A percentile compares a stretch with the other conserved stretches of the same genome.
phyloP scores from a whole-genome alignment of 2,797 vertebrate genomes.

The Cheirogaleus major region DNA sequence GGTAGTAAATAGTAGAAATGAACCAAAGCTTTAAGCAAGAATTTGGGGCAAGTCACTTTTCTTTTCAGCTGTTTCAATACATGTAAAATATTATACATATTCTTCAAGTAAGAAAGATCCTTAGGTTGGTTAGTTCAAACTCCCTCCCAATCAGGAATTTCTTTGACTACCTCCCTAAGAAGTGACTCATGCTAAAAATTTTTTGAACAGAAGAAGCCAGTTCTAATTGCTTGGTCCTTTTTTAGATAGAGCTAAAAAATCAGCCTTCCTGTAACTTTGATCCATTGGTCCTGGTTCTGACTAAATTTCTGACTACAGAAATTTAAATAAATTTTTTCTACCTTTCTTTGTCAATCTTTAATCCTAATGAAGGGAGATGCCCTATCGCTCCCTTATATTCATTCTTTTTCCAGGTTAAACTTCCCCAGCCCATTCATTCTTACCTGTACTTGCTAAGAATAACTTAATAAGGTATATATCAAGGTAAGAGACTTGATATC shows the following conservation, averaged over 20 bases:
- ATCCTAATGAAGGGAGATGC: not conserved
- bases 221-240: not conserved
- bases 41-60: not conserved
- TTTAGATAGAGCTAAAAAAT: not conserved
- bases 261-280: not conserved
- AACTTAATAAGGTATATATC: not conserved
- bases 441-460: not conserved
- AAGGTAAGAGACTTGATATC: not conserved
- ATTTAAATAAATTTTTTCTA: not conserved
- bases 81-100: constrained; percentile 7
- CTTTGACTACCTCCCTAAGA: not conserved
- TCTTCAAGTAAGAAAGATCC: not conserved
- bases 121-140: not conserved
- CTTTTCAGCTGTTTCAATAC: not conserved
- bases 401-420: not conserved
- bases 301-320: not conserved
- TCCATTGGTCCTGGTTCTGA: not conserved
- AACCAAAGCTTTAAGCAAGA: constrained; percentile 33
- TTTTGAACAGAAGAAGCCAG: not conserved
- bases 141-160: not conserved
- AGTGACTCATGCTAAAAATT: not conserved
- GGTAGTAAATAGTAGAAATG: constrained; percentile 20
- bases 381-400: not conserved
- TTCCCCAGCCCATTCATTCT: not conserved
- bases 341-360: not conserved